These are phyloP conservation scores for Aythya baeri DNA, from an alignment of 2,113 vertebrate species.

Conservation along the genomic window DNA sequence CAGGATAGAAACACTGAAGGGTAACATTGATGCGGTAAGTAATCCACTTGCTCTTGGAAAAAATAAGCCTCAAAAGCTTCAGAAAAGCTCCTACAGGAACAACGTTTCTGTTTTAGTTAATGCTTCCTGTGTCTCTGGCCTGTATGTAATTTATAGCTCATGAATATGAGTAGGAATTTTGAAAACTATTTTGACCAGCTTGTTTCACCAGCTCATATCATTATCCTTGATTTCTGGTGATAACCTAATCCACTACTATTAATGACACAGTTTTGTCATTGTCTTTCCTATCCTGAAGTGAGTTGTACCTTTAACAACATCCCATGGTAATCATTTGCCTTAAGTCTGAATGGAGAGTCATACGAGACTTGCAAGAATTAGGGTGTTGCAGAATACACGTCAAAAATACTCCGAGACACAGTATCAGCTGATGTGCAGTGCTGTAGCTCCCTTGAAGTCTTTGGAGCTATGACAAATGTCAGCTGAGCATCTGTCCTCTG, in stretches of 20 bases:
- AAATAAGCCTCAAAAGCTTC: neutral
- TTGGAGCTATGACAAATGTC: neutral
- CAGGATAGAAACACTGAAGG: slow-evolving; percentile 96
- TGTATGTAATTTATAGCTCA: neutral
- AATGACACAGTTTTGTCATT: neutral
- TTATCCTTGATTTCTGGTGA: neutral
- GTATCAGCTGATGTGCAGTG: neutral
- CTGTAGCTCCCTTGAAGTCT: neutral
- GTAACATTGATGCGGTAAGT: slow-evolving; percentile 93
- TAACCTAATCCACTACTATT: neutral
- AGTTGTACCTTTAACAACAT: neutral
- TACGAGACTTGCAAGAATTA: neutral
- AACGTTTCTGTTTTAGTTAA: neutral
- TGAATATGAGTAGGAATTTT: neutral
- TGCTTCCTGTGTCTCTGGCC: neutral
- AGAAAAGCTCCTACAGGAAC: neutral
- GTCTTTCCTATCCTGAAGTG: neutral
- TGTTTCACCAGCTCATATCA: neutral
- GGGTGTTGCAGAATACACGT: neutral
- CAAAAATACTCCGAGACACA: neutral
- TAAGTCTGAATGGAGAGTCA: neutral
- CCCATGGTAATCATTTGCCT: neutral
- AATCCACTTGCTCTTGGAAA: slow-evolving; percentile 1
- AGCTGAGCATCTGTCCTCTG: neutral
- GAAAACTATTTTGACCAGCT: neutral